These are phyloP conservation scores for Psittacula echo DNA, from an alignment of 2,797 vertebrate genomes.

Conservation along the genomic window DNA sequence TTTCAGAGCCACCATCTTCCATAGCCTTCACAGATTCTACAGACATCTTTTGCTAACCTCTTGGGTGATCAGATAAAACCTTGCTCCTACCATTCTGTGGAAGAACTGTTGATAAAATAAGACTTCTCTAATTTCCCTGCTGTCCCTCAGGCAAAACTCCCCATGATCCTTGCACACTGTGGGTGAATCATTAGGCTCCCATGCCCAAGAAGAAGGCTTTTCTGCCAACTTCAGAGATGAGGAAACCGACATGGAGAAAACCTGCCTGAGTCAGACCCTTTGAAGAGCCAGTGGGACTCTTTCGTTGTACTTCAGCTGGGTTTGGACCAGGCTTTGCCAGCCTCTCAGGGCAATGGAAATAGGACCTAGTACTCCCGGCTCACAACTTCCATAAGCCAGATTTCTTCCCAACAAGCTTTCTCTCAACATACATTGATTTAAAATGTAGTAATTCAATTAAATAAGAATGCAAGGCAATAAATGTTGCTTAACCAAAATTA, in stretches of 20 bases:
- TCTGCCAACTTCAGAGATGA: constrained; percentile 8
- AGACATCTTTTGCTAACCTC: not conserved
- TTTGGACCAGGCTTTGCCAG: not conserved
- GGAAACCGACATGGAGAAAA: not conserved
- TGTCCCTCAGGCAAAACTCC: constrained; percentile 14
- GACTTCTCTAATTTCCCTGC: not conserved
- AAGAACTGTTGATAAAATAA: constrained; percentile 25
- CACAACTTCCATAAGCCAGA: not conserved
- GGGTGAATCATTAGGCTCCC: constrained; percentile 33
- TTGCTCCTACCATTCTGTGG: not conserved
- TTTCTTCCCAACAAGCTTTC: not conserved
- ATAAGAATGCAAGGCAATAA: constrained; percentile 17
- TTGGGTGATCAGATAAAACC: not conserved
- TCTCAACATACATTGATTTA: not conserved
- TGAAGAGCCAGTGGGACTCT: constrained; percentile 1
- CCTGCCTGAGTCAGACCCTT: constrained; percentile 23
- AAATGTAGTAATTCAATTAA: constrained; percentile 6
- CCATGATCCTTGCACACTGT: not conserved
- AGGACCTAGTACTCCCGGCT: not conserved
- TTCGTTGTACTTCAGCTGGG: not conserved
- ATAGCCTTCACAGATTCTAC: not conserved
- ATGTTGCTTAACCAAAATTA: constrained; percentile 44
- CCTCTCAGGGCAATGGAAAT: not conserved
- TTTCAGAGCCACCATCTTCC: not conserved
- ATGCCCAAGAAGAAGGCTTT: not conserved